These are phyloP conservation scores for Crossocerus cetratus DNA, from an alignment of 2,888 invertebrate species.

Conservation along the genomic window DNA sequence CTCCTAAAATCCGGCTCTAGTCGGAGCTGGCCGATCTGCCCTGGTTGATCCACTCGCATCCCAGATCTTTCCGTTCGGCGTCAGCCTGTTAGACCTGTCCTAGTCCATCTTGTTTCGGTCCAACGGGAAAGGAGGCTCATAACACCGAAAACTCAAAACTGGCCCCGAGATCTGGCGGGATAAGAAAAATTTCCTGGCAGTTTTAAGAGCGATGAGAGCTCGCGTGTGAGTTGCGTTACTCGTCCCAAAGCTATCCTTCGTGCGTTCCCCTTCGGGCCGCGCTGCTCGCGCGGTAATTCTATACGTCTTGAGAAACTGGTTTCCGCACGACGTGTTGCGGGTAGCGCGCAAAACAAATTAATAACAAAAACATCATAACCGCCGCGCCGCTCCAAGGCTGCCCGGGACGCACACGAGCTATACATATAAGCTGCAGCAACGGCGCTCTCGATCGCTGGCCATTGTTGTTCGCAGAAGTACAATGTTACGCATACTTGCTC, in stretches of 20 bases:
- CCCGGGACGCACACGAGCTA: slow-evolving; percentile 48
- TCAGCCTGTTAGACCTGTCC: neutral
- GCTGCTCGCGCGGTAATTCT: slow-evolving; percentile 61
- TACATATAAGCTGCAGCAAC: slow-evolving; percentile 57
- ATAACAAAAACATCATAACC: slow-evolving; percentile 68
- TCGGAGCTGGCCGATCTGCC: too few species aligned
- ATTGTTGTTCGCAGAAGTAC: slow-evolving; percentile 38
- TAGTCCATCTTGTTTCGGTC: neutral
- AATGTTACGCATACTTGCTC: neutral
- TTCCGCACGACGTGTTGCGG: slow-evolving; percentile 61
- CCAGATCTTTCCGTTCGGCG: neutral
- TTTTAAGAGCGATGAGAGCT: slow-evolving; percentile 47
- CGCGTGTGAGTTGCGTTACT: slow-evolving; percentile 55
- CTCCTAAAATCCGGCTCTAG: too few species aligned
- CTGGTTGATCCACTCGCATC: neutral
- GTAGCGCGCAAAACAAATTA: slow-evolving; percentile 71
- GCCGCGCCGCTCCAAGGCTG: slow-evolving; percentile 56
- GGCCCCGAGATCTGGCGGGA: slow-evolving; percentile 49
- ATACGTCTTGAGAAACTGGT: slow-evolving; percentile 69
- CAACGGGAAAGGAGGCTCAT: neutral
- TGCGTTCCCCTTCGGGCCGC: slow-evolving; percentile 54
- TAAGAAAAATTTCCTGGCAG: slow-evolving; percentile 43
- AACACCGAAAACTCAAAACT: slow-evolving; percentile 38
- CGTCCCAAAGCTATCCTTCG: slow-evolving; percentile 58
- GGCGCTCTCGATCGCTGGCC: slow-evolving; percentile 38